Percentiles rank a stretch among this genome's conserved stretches.
Evolutionary conservation across 2,113 vertebrate species (phyloP).

Genomic region (Calcarius ornatus): DNA sequence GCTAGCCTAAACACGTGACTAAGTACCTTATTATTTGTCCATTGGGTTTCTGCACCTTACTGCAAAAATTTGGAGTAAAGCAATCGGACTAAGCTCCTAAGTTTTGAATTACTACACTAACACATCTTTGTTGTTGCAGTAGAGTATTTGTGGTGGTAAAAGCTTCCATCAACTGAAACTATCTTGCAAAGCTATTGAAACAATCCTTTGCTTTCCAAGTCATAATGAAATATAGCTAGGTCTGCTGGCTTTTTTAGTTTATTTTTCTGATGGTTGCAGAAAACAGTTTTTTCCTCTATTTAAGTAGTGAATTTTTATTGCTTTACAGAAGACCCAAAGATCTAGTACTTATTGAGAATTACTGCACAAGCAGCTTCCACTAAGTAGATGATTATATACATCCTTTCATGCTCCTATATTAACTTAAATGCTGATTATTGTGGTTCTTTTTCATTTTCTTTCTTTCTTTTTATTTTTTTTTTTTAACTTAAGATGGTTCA

Average conservation of each 20-base stretch:
- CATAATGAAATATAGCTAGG: background rate
- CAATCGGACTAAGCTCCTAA: rapidly evolving
- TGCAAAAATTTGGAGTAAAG: background rate
- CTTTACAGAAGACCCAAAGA: background rate
- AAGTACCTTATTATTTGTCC: background rate
- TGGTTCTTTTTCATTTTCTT: background rate
- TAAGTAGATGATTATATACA: constrained; percentile 46
- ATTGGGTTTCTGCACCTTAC: background rate
- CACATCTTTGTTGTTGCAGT: rapidly evolving
- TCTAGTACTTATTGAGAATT: constrained; percentile 34
- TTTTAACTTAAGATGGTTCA: background rate
- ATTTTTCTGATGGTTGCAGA: background rate
- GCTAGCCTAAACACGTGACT: background rate
- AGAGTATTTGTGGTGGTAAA: background rate
- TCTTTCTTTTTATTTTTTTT: background rate
- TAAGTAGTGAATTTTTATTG: background rate
- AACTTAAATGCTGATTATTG: constrained; percentile 56
- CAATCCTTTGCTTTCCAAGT: too few relatives aligned
- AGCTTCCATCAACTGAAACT: background rate
- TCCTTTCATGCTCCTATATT: constrained; percentile 39
- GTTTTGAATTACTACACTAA: background rate
- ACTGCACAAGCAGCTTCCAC: constrained; percentile 44
- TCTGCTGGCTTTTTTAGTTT: background rate
- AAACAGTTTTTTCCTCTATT: background rate
- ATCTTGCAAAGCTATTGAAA: background rate